A percentile compares a stretch with the other conserved stretches of the same genome.
Conservation (phyloP, 2,113 vertebrate species). For the Ailurus styani region DNA sequence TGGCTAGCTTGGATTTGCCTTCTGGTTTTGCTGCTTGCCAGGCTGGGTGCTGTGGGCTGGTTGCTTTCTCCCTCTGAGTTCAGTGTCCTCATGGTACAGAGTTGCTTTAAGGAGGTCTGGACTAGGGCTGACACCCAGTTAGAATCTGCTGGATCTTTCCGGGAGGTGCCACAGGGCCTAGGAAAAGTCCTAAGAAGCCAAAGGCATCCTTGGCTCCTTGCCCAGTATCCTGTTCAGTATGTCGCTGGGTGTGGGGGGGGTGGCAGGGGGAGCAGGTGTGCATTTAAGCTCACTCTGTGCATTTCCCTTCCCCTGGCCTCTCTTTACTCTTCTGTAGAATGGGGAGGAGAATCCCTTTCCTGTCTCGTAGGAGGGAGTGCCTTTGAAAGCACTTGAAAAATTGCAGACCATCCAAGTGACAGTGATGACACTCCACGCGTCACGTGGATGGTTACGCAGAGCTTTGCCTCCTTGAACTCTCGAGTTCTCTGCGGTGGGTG, state of each 20-base stretch:
- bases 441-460: not conserved
- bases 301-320: not conserved
- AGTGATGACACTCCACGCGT: too few species aligned
- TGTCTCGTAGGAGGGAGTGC: not conserved
- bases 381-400: not conserved
- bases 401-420: not conserved
- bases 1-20: not conserved
- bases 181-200: not conserved
- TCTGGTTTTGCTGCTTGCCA: not conserved
- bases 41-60: not conserved
- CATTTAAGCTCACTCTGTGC: not conserved
- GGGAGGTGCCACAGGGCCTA: not conserved
- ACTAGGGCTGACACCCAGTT: not conserved
- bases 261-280: not conserved
- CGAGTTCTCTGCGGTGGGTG: not conserved
- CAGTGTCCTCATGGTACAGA: not conserved
- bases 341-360: not conserved
- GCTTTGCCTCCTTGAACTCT: not conserved
- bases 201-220: not conserved
- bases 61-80: not conserved
- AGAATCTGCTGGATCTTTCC: not conserved
- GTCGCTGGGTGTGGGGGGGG: too few species aligned
- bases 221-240: not conserved
- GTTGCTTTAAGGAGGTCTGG: not conserved
- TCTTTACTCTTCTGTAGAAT: not conserved